These are phyloP conservation scores for Perognathus longimembris DNA, from an alignment of 2,113 vertebrate genomes.

Conservation along the genomic window DNA sequence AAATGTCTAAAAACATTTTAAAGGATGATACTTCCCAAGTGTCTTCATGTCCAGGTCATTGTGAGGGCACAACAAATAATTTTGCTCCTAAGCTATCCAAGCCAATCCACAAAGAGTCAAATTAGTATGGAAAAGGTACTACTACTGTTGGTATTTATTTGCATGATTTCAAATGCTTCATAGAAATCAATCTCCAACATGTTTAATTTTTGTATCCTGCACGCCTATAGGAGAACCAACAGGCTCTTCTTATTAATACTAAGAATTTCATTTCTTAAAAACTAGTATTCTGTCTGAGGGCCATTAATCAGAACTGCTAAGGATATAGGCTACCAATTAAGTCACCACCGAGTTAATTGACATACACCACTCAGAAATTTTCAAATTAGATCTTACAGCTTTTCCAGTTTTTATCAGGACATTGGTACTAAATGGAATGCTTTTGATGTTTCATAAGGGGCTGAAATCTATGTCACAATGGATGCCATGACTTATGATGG, in stretches of 20 bases:
- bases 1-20: slow-evolving; percentile 45
- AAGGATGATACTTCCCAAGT: slow-evolving; percentile 34
- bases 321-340: slow-evolving; percentile 4
- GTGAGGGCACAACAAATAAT: slow-evolving; percentile 26
- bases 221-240: slow-evolving; percentile 19
- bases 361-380: background rate
- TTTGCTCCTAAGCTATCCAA: background rate
- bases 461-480: background rate
- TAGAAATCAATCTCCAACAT: slow-evolving; percentile 36
- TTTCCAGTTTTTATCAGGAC: background rate
- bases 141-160: slow-evolving; percentile 49
- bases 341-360: slow-evolving; percentile 16
- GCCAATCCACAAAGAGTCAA: background rate
- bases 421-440: background rate
- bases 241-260: slow-evolving; percentile 38
- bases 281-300: slow-evolving; percentile 26
- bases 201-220: slow-evolving; percentile 35
- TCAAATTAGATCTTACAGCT: background rate
- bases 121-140: background rate
- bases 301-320: slow-evolving; percentile 60
- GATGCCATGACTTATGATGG: background rate
- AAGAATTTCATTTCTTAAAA: slow-evolving; percentile 60
- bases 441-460: background rate
- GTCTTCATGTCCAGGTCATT: background rate
- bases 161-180: slow-evolving; percentile 16